Percentiles rank a stretch among this genome's conserved stretches.
These are phyloP conservation scores for Brachypodius melanocephalos DNA, from an alignment of 2,113 vertebrate genomes.

Conservation along the genomic window DNA sequence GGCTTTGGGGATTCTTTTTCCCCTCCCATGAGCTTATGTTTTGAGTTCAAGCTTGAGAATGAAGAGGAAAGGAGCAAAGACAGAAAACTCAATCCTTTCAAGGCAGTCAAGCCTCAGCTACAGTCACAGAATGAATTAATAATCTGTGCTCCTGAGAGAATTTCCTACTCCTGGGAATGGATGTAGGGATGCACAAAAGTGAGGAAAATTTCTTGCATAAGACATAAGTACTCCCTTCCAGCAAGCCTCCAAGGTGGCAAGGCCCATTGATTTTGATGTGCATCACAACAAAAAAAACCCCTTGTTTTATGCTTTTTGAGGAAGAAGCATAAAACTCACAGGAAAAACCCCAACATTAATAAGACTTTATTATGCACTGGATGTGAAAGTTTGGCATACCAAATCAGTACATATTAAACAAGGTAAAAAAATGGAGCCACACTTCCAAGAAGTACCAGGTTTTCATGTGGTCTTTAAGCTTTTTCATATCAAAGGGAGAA, in stretches of 20 bases:
- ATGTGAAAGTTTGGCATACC: background rate
- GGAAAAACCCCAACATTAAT: background rate
- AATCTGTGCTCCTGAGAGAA: background rate
- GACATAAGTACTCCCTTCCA: background rate
- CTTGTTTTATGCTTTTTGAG: background rate
- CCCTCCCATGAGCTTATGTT: background rate
- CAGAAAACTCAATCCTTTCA: background rate
- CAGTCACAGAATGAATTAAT: background rate
- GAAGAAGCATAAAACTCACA: background rate
- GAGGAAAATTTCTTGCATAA: background rate
- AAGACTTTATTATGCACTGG: background rate
- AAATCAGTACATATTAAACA: background rate
- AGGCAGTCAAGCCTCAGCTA: background rate
- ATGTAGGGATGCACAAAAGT: background rate
- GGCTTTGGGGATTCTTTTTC: background rate
- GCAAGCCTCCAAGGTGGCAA: background rate
- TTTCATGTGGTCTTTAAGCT: background rate
- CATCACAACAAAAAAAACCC: background rate
- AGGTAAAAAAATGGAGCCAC: background rate
- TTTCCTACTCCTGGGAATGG: background rate
- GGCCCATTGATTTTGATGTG: background rate
- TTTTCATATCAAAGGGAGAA: background rate
- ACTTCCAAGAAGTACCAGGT: background rate
- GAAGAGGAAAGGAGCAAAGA: background rate
- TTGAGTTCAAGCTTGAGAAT: background rate